A percentile compares a stretch with the other conserved stretches of the same genome.
Conservation (phyloP, 37 sponge, comb jelly and placozoan species). For the Aphrocallistes beatrix region DNA sequence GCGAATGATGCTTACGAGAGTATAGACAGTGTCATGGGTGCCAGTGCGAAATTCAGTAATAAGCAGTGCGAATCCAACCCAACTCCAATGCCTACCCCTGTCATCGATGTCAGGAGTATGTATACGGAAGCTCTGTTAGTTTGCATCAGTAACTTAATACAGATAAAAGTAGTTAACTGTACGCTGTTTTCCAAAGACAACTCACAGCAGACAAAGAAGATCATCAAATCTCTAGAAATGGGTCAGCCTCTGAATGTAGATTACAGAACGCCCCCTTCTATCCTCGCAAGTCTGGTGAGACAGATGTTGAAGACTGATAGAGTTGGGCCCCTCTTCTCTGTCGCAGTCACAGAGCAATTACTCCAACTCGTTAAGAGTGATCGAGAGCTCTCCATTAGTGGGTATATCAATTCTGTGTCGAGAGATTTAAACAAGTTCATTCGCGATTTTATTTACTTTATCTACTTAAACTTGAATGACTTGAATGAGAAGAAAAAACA, state of each 20-base stretch:
- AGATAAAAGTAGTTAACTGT: neutral
- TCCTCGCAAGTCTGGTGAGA: neutral
- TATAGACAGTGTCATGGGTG: neutral
- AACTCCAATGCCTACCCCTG: neutral
- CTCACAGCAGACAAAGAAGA: neutral
- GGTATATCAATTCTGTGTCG: neutral
- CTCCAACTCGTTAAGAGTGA: neutral
- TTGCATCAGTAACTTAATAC: neutral
- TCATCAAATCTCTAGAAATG: neutral
- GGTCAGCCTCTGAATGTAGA: slow-evolving; percentile 2
- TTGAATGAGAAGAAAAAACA: neutral
- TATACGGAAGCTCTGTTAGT: neutral
- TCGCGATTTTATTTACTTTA: neutral
- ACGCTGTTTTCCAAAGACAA: neutral
- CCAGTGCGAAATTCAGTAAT: neutral
- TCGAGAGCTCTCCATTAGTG: neutral
- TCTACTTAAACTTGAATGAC: neutral
- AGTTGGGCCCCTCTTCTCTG: neutral
- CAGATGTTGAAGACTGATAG: neutral
- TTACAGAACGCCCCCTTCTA: neutral
- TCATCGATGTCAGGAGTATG: neutral
- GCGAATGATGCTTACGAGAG: no score
- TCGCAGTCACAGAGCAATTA: neutral
- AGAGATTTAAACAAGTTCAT: neutral
- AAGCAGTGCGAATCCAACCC: neutral